A percentile compares a stretch with the other conserved stretches of the same genome.
Conservation (phyloP, 2,113 vertebrate genomes). For the Pungitius pungitius region DNA sequence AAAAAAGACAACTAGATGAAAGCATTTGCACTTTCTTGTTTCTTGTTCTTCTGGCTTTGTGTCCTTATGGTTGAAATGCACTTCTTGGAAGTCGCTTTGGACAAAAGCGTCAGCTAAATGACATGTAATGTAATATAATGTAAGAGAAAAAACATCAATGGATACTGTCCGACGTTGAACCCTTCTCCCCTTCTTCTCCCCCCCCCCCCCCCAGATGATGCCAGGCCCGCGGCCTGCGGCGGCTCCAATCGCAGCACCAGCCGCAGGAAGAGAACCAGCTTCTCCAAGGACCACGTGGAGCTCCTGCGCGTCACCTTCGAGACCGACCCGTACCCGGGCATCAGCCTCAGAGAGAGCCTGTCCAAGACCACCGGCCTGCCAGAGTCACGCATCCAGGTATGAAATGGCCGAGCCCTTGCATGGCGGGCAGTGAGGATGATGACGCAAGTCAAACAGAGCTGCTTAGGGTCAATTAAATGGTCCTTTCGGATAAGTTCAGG, state of each 20-base stretch:
- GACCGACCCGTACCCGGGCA: constrained; percentile 81
- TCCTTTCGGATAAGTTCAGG: neutral
- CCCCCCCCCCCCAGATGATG: constrained; percentile 55
- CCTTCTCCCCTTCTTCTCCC: neutral
- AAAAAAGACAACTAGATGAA: too few species aligned
- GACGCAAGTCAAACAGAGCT: neutral
- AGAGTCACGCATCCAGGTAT: constrained; percentile 83
- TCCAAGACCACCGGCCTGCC: constrained; percentile 80
- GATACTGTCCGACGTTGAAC: constrained; percentile 1
- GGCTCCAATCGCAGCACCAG: constrained; percentile 67
- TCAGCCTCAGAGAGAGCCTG: constrained; percentile 79
- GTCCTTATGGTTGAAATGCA: too few species aligned
- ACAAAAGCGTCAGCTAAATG: too few species aligned
- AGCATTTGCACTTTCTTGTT: too few species aligned
- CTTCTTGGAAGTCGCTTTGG: too few species aligned
- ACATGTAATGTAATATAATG: too few species aligned
- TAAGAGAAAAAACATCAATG: neutral
- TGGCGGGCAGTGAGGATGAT: neutral
- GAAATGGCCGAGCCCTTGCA: neutral
- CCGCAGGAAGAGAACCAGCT: constrained; percentile 82
- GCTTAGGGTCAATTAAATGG: constrained; percentile 1
- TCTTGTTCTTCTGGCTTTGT: too few species aligned
- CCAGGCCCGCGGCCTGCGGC: constrained; percentile 32
- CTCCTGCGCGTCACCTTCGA: constrained; percentile 75
- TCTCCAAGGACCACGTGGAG: constrained; percentile 81